These are phyloP conservation scores for Drosophila helvetica DNA, from an alignment of 2,888 invertebrate genomes.

Conservation along the genomic window DNA sequence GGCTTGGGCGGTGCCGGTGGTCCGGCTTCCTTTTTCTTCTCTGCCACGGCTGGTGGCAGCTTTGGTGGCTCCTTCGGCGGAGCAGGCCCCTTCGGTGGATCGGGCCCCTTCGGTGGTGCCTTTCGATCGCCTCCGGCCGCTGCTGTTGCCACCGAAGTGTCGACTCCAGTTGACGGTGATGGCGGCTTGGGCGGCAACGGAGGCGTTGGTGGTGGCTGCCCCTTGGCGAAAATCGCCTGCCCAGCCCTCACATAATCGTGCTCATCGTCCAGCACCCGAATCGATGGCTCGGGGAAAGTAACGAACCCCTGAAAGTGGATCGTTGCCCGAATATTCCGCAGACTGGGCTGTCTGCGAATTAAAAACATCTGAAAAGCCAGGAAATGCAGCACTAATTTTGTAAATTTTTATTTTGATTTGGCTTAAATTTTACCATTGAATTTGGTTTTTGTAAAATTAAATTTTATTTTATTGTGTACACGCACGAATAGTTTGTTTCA, in stretches of 20 bases:
- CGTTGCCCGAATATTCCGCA: background rate
- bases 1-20: background rate
- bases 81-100: background rate
- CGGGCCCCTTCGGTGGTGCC: background rate
- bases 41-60: background rate
- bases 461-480: too few relatives aligned
- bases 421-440: background rate
- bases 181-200: too few relatives aligned
- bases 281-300: background rate
- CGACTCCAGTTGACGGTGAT: background rate
- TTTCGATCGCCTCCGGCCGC: background rate
- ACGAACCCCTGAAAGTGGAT: background rate
- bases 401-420: background rate
- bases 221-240: too few relatives aligned
- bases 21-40: background rate
- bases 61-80: background rate
- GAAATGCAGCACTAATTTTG: background rate
- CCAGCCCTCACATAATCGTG: constrained; percentile 5
- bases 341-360: constrained; percentile 13
- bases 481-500: background rate
- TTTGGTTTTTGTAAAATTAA: background rate
- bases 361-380: constrained; percentile 9
- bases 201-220: too few relatives aligned
- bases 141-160: background rate
- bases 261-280: background rate